Evolutionary conservation across 2,797 vertebrate species (phyloP), one percentile per base, ranked within the genome.

Genomic region (Aplochiton taeniatus): DNA sequence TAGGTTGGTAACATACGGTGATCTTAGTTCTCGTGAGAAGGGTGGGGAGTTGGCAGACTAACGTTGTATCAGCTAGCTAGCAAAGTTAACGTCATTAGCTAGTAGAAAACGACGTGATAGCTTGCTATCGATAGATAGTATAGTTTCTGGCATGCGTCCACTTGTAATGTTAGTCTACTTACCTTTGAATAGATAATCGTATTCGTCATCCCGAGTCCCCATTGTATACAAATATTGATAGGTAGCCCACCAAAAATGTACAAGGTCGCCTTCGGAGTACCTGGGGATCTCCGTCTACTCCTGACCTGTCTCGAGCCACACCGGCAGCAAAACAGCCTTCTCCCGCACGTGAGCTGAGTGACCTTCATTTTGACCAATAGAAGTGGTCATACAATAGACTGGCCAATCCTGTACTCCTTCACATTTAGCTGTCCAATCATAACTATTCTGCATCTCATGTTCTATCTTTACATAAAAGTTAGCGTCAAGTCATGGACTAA

Each of bases 171-270:
- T 31, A 44, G 0, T 1, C 19, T 4, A 14, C 50, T 82, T 83
- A 90, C 91, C 90, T 91, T 92, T 92, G 66, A 92, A 91, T 60
- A 92, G 69, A 74, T 90, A 92, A 77, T 92, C 88, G 66, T 91
- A 92, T 72, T 92, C 91, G 43, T 92, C 91, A 52, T 92, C 91
- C 50, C 89, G 73, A 56, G 81, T 88, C 54, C 91, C 91, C 91
- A 91, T 92, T 59, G 72, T 18, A 4, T 31, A 54, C 4, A 7
- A 62, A 12, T 75, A 9, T 18, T 56, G 64, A 50, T 31, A 31
- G 31, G 31, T 31, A 31, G 31, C 31, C 31, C 6, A 6, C 2
- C 31, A 31, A 31, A 31, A 31, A 31, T 31, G 31, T 31, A 31
- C 31, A 31, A 31, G 31, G 31, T 31, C 31, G 31, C 31, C 31